Evolutionary conservation across 2,113 vertebrate genomes (phyloP).

Genomic region (Elgaria multicarinata): DNA sequence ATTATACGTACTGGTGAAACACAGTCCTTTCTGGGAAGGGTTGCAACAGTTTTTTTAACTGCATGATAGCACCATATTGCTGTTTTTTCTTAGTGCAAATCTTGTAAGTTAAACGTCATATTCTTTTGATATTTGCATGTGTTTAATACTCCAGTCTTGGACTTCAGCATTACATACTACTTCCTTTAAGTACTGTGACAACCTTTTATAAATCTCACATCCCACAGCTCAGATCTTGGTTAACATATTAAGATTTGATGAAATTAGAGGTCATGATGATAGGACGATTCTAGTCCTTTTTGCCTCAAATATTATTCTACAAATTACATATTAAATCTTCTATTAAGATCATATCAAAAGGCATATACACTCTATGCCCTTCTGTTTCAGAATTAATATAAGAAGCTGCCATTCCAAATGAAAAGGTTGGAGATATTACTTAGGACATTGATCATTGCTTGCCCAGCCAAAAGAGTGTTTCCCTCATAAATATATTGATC

Average conservation of each 20-base stretch:
- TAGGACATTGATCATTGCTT: not conserved
- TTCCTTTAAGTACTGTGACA: not conserved
- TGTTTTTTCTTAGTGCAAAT: not conserved
- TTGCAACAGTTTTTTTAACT: constrained; percentile 63
- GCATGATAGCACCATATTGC: constrained; percentile 18
- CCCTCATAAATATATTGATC: not conserved
- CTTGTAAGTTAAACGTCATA: not conserved
- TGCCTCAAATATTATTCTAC: not conserved
- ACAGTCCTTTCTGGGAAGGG: constrained; percentile 51
- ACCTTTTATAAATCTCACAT: not conserved
- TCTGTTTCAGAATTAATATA: not conserved
- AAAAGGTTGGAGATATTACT: not conserved
- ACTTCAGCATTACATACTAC: not conserved
- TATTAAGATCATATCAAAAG: not conserved
- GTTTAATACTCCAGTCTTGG: not conserved
- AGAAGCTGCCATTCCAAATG: not conserved
- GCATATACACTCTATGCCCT: not conserved
- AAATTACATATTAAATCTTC: not conserved
- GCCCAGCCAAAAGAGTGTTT: not conserved
- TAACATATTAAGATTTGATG: not conserved
- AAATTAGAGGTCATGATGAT: not conserved
- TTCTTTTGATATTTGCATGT: not conserved
- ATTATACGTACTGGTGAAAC: constrained; percentile 56
- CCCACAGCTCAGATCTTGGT: not conserved
- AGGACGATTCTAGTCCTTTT: not conserved